phyloP scores from a whole-genome alignment of 37 sponge, comb jelly and placozoan species.

The Petrosia ficiformis region DNA sequence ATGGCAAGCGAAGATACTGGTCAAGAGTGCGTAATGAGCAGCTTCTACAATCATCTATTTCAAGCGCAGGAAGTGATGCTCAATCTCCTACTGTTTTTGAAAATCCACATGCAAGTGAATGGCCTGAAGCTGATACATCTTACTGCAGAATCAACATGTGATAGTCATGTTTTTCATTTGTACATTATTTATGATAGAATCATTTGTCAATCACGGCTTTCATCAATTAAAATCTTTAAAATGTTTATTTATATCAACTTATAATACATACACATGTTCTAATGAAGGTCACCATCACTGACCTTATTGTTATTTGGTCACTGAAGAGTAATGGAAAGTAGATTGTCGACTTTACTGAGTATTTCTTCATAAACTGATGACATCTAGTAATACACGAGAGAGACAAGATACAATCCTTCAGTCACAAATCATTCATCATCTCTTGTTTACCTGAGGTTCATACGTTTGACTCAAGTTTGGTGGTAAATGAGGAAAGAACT shows the following conservation, averaged over 20 bases:
- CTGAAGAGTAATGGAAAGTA: too few species aligned
- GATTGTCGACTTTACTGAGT: not conserved
- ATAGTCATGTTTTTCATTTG: too few species aligned
- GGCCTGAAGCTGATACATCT: not conserved
- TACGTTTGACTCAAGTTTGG: constrained; percentile 49
- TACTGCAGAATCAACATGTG: too few species aligned
- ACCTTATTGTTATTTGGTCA: too few species aligned
- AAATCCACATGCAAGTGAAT: constrained; percentile 5
- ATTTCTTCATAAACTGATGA: not conserved
- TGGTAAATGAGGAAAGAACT: constrained; percentile 66
- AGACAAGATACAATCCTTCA: not conserved
- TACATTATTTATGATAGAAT: too few species aligned
- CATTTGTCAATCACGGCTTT: too few species aligned
- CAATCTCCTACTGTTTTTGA: not conserved
- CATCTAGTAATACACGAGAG: not conserved
- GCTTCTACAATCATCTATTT: constrained; percentile 9
- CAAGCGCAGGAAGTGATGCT: constrained; percentile 1
- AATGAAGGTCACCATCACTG: too few species aligned
- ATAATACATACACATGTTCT: too few species aligned
- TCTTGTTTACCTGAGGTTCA: constrained; percentile 77
- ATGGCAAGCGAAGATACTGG: constrained; percentile 58
- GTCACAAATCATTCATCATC: not conserved
- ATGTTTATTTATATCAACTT: too few species aligned
- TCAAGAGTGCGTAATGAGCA: constrained; percentile 53
- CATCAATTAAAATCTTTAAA: too few species aligned